Evolutionary conservation across 2,888 invertebrate species (phyloP), one percentile per base, ranked within the genome.

Genomic region (Cheilosia vernalis): DNA sequence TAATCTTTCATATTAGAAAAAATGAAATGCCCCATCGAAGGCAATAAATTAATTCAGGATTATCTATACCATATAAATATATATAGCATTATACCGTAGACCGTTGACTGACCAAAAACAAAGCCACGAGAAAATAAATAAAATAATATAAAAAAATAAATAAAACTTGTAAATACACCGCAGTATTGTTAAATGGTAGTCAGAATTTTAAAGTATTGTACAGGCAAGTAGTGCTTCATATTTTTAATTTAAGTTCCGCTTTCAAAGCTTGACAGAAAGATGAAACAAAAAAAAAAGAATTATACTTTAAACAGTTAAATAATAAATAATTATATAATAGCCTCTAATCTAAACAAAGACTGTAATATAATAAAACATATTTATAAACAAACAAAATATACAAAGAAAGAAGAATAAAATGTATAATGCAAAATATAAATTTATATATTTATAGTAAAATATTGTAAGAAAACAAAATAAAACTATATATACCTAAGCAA

Each of bases 1-100:
- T 67, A 37, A 53, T 44, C 44, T 77, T 64, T 79, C 60, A 53
- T 49, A 61, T 55, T 33, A 10, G 27, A 56, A 24, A 44, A 67
- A 37, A 49, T 69, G 74, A 84, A 80, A 70, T 84, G 84, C 84
- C 84, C 79, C 70, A 80, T 84, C 84, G 74, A 84, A 80, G 84
- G 84, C 84, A 84, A 84, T 84, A 84, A 84, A 84, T 84, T 74
- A 74, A 84, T 84, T 84, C 84, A 84, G 84, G 84, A 80, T 80
- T 78, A 79, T 79, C 74, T 55, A 83, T 67, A 79, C 53, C 47
- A 56, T 53, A 56, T 61, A 78, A 33, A 67, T 40, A 24, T 24
- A 78, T 40, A 67, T 40, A 63, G 19, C 13, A 66, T 40, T 60
- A 73, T 76, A 66, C 49, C 70, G 72, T 83, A 80, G 74, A 76